Evolutionary conservation across 2,113 vertebrate species (phyloP), one percentile per base, ranked within the genome.

Genomic region (Odontophorus gujanensis): DNA sequence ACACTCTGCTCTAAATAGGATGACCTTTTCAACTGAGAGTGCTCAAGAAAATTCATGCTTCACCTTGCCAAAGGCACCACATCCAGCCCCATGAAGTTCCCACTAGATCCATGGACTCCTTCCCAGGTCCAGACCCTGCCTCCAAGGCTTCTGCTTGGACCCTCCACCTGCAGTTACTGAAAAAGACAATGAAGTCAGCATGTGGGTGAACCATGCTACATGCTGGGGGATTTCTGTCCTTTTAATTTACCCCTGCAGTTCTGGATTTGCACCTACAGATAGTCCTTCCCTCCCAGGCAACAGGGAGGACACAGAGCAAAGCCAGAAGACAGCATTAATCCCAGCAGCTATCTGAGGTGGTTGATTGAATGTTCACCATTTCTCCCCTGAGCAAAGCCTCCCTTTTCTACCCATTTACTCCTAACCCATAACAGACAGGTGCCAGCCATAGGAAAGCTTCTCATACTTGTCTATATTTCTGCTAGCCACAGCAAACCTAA

Each of bases 31-130:
- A 81, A 26, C 6, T 43, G 22, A 50, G n/a, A n/a, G 17, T 18
- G 9, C 18, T 77, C 45, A 66, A 42, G 43, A 58, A 28, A 14
- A 0, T 6, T 7, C 0, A 25, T 18, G 13, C 30, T 62, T 68
- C 43, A 45, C 30, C 48, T 69, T 65, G 30, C 24, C 61, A 63
- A 61, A 89, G 79, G 61, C 13, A 75, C 21, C 12, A 42, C 22
- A 19, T 68, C 13, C 40, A 79, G n/a, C n/a, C 59, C 48, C 26
- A n/a, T 16, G 30, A n/a, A 77, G 62, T 55, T 74, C 21, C 10
- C 8, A 0, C 45, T 25, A 82, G 13, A 42, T 82, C 38, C 55
- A 55, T 17, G 0, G 0, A 32, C 25, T 83, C 55, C 38, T 51
- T 15, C 30, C 50, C 53, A 78, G 65, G 68, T 12, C 32, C 8